Base-by-base conservation (phyloP, 1,140 invertebrate species). In the Steinernema khuongi region DNA sequence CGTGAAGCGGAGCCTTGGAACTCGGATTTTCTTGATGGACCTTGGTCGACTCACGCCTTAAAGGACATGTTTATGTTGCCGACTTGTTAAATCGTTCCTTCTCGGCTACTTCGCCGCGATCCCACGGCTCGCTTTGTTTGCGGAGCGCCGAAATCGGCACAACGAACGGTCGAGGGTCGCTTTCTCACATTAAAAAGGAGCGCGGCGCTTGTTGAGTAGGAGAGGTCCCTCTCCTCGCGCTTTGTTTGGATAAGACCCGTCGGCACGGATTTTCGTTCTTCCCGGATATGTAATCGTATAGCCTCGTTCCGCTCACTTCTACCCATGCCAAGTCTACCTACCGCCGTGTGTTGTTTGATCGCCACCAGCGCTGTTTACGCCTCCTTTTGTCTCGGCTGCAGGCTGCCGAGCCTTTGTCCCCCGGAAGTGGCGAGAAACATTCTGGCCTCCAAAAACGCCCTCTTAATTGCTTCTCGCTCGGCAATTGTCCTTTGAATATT, bases 201-300 rank as follows among this genome's bases (percentile, higher is more conserved):
- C 14, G 4, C 50, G 26, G 4, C 50, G 22, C 50, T 60, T 60
- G 50, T 60, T 2, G 7, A 17, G 11, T 4, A 60, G 50, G 50
- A 60, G 50, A 26, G 50, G 50, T 26, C 11, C 19, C 22, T 60
- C n/a, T 14, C 50, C 19, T 11, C 50, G 4, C 36, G 11, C 50
- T 60, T 60, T 60, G 50, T 60, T 60, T 60, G 50, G 19, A 17
- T 60, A 60, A 22, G 50, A 60, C 50, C 50, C 50, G 50, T 60
- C 50, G 50, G 50, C 50, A 60, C 50, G 50, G 50, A 60, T 60
- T 60, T 60, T 26, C 4, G 26, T 17, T 60, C 11, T 22, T 60
- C 50, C 2, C 50, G 50, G 50, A 60, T 60, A 60, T 60, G 50
- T 60, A 60, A 60, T 60, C 50, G 50, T 60, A 60, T 60, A 60